Evolutionary conservation across 2,113 vertebrate species (phyloP).

Genomic region (Martes martes): DNA sequence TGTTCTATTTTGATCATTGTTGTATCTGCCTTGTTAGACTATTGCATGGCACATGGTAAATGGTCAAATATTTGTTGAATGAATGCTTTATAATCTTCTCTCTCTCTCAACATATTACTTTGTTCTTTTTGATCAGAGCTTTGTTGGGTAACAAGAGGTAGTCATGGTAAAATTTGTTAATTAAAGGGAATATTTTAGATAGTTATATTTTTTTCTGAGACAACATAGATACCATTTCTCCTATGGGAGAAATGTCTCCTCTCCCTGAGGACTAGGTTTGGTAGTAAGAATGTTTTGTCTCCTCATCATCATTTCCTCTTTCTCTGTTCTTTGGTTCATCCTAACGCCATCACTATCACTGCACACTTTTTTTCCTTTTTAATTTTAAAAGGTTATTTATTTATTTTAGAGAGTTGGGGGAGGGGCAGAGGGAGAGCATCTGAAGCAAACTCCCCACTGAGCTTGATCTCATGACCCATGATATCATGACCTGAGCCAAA

Average conservation of each 20-base stretch:
- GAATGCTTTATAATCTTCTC: neutral
- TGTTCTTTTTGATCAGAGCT: neutral
- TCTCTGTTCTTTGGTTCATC: neutral
- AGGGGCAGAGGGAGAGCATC: neutral
- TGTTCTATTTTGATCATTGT: neutral
- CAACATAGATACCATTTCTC: neutral
- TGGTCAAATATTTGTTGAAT: neutral
- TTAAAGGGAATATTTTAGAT: neutral
- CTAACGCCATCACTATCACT: neutral
- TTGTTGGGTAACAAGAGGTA: neutral
- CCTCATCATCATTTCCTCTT: neutral
- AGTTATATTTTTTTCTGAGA: neutral
- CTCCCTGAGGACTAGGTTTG: neutral
- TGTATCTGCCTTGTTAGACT: neutral
- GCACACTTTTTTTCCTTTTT: neutral
- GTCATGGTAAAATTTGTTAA: neutral
- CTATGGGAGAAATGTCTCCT: neutral
- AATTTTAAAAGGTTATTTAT: neutral
- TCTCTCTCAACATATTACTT: neutral
- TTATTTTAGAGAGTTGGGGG: neutral
- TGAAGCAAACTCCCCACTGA: neutral
- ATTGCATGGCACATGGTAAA: neutral
- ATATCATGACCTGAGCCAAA: neutral
- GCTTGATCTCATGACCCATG: neutral
- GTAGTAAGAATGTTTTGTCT: neutral